These are phyloP conservation scores for Charaxes varanes DNA, from an alignment of 1,140 invertebrate species.

Conservation along the genomic window DNA sequence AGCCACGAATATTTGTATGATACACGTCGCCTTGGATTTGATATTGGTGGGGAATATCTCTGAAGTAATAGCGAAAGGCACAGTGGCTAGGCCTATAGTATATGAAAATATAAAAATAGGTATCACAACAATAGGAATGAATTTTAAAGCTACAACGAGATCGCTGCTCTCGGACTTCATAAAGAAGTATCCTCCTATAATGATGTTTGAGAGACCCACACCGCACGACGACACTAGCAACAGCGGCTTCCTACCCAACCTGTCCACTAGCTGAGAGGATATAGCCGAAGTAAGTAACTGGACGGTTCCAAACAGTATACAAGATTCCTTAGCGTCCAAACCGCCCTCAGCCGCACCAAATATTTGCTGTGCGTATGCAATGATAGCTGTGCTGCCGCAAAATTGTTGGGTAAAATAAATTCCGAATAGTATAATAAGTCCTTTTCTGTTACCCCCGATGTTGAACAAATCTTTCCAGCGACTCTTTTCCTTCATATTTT, in stretches of 20 bases:
- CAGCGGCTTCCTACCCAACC: conserved; percentile 80
- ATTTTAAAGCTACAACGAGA: conserved; percentile 57
- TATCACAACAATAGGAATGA: conserved; percentile 80
- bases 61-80: conserved; percentile 82
- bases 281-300: conserved; percentile 79
- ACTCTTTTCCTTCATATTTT: conserved; percentile 72
- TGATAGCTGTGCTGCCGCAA: conserved; percentile 83
- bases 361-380: conserved; percentile 84
- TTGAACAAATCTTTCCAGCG: conserved; percentile 76
- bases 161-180: conserved; percentile 62
- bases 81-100: conserved; percentile 81
- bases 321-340: conserved; percentile 67
- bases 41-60: conserved; percentile 84
- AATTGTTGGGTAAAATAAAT: conserved; percentile 85
- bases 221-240: conserved; percentile 77
- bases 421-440: conserved; percentile 77
- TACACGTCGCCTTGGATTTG: conserved; percentile 79
- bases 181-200: conserved; percentile 78
- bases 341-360: conserved; percentile 75
- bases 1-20: conserved; percentile 71
- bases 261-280: conserved; percentile 81
- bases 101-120: conserved; percentile 83
- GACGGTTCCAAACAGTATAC: conserved; percentile 80
- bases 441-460: conserved; percentile 77
- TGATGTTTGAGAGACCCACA: conserved; percentile 71